Conservation (phyloP, 1,140 invertebrate genomes). For the Leptestheria dahalacensis region DNA sequence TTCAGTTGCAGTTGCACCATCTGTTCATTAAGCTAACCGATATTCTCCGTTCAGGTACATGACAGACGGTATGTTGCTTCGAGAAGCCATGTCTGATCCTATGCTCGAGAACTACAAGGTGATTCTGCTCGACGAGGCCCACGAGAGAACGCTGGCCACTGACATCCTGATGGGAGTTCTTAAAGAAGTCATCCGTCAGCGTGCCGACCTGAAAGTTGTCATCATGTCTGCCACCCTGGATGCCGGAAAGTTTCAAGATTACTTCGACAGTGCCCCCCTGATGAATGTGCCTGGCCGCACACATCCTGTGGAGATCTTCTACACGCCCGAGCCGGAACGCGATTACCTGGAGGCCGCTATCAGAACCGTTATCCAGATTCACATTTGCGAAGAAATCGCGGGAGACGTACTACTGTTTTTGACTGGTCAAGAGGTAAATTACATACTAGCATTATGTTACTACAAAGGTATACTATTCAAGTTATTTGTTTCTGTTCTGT, state of each 20-base stretch:
- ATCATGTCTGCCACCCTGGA: conserved; percentile 99
- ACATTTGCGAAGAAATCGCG: conserved; percentile 91
- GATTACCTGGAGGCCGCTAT: conserved; percentile 98
- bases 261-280: conserved; percentile 94
- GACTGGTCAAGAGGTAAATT: conserved; percentile 60
- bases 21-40: too few species aligned
- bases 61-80: conserved; percentile 98
- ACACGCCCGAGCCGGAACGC: conserved; percentile 94
- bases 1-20: background rate
- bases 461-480: conserved; percentile 6
- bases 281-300: conserved; percentile 97
- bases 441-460: background rate
- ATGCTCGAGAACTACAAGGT: conserved; percentile 92
- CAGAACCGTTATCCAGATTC: conserved; percentile 95
- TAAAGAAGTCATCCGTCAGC: conserved; percentile 91
- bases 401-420: conserved; percentile 92
- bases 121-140: conserved; percentile 95
- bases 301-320: conserved; percentile 96
- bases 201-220: conserved; percentile 88
- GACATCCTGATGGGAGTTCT: conserved; percentile 98
- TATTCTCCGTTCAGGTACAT: conserved; percentile 65
- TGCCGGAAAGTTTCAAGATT: conserved; percentile 96
- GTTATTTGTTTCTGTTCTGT: conserved; percentile 13
- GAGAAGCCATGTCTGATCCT: conserved; percentile 98
- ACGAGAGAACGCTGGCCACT: conserved; percentile 94